Percentiles rank a stretch among this genome's conserved stretches.
Evolutionary conservation across 2,888 invertebrate genomes (phyloP).

Genomic region (Hybos culiciformis): DNA sequence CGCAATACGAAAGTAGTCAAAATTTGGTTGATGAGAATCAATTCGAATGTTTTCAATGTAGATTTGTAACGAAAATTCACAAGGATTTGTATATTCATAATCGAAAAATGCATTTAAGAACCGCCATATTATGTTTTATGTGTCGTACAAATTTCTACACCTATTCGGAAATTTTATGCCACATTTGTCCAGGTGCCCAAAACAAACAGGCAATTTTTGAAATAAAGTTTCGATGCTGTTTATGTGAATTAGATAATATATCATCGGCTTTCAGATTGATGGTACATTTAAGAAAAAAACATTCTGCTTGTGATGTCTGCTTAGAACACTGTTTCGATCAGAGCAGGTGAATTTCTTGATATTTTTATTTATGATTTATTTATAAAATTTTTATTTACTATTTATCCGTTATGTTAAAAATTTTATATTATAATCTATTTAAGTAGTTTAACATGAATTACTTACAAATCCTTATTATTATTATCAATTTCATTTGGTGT

Average conservation of each 20-base stretch:
- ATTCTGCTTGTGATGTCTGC: conserved; percentile 78
- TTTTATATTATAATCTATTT: too few species aligned
- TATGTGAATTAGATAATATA: conserved; percentile 60
- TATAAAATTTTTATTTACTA: neutral
- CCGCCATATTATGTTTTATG: conserved; percentile 70
- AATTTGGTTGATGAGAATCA: conserved; percentile 47
- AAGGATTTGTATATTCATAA: conserved; percentile 79
- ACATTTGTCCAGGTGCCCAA: conserved; percentile 65
- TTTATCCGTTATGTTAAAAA: neutral
- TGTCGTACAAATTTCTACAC: conserved; percentile 77
- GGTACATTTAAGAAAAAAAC: conserved; percentile 74
- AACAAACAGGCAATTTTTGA: conserved; percentile 37
- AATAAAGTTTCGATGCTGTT: conserved; percentile 65
- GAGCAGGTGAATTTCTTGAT: conserved; percentile 19
- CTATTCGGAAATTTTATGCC: conserved; percentile 75
- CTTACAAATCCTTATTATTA: too few species aligned
- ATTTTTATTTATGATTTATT: neutral
- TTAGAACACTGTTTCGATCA: conserved; percentile 69
- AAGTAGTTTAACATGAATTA: too few species aligned
- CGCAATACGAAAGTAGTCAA: too few species aligned
- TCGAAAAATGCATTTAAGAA: conserved; percentile 73
- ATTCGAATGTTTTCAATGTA: conserved; percentile 79
- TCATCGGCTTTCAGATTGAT: conserved; percentile 79
- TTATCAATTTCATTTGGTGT: too few species aligned
- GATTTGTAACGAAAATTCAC: conserved; percentile 60